Percentiles rank a stretch among this genome's conserved stretches.
Evolutionary conservation across 2,113 vertebrate genomes (phyloP).

Genomic region (Zosterops lateralis): DNA sequence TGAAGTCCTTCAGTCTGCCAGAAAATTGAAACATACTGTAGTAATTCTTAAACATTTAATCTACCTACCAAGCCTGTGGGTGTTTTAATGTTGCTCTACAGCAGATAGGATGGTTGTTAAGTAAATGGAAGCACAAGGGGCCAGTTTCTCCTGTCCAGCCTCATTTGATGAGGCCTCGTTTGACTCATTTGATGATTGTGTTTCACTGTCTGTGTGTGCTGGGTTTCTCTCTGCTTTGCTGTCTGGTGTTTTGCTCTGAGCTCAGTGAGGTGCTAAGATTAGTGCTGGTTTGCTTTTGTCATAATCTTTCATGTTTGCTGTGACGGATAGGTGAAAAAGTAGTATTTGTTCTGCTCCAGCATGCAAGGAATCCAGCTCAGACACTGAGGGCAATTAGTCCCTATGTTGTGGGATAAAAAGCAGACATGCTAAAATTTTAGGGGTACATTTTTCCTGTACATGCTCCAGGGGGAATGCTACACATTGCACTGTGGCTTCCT

Average conservation of each 20-base stretch:
- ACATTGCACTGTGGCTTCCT: not conserved
- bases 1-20: not conserved
- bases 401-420: slow-evolving; percentile 15
- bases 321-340: slow-evolving; percentile 38
- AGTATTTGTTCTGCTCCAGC: slow-evolving; percentile 35
- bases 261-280: slow-evolving; percentile 23
- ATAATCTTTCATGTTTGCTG: slow-evolving; percentile 13
- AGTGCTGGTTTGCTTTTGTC: slow-evolving; percentile 12
- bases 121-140: not conserved
- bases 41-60: not conserved
- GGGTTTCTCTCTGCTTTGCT: not conserved
- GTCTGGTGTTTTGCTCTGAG: not conserved
- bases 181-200: not conserved
- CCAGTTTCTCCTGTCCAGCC: not conserved
- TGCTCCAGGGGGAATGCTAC: not conserved
- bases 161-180: too few species aligned
- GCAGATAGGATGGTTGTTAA: not conserved
- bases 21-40: not conserved
- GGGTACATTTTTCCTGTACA: not conserved
- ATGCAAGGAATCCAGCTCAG: not conserved
- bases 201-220: not conserved
- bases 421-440: slow-evolving; percentile 17
- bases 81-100: not conserved
- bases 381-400: slow-evolving; percentile 1
- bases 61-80: fast-evolving